Percentiles rank a stretch among this genome's conserved stretches.
Conservation (phyloP, 2,113 vertebrate genomes). For the Odontesthes bonariensis region DNA sequence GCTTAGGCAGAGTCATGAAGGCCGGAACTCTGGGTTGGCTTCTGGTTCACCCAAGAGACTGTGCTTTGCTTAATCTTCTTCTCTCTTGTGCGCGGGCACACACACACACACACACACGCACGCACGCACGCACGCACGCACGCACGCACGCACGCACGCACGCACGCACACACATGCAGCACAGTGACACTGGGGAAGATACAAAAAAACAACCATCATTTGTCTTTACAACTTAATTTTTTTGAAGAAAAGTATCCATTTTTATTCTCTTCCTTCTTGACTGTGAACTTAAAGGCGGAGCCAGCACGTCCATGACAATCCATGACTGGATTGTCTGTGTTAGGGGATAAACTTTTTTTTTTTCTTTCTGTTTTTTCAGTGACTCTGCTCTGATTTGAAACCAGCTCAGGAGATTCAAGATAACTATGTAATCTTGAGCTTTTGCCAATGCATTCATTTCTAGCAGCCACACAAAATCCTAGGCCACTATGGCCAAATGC, state of each 20-base stretch:
- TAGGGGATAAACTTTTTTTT: conserved; percentile 44
- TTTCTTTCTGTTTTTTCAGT: conserved; percentile 14
- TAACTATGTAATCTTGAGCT: conserved; percentile 58
- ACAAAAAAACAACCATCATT: conserved; percentile 1
- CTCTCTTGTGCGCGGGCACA: neutral
- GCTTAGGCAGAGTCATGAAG: conserved; percentile 57
- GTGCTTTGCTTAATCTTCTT: neutral
- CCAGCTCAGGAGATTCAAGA: conserved; percentile 67
- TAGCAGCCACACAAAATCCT: conserved; percentile 52
- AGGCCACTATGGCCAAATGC: conserved; percentile 35
- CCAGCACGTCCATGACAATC: conserved; percentile 15
- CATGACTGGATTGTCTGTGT: conserved; percentile 49
- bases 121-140: too few relatives aligned
- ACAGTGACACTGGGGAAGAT: conserved; percentile 1
- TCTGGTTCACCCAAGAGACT: conserved; percentile 42
- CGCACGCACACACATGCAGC: neutral
- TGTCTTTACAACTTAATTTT: neutral
- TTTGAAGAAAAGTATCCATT: neutral
- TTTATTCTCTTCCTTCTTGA: conserved; percentile 6
- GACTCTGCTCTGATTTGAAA: conserved; percentile 67
- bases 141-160: too few relatives aligned
- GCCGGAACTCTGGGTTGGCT: conserved; percentile 24
- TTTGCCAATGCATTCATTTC: conserved; percentile 68
- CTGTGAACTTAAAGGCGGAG: neutral
- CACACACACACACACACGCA: neutral